Evolutionary conservation across 2,797 vertebrate genomes (phyloP).

Genomic region (Todus mexicanus): DNA sequence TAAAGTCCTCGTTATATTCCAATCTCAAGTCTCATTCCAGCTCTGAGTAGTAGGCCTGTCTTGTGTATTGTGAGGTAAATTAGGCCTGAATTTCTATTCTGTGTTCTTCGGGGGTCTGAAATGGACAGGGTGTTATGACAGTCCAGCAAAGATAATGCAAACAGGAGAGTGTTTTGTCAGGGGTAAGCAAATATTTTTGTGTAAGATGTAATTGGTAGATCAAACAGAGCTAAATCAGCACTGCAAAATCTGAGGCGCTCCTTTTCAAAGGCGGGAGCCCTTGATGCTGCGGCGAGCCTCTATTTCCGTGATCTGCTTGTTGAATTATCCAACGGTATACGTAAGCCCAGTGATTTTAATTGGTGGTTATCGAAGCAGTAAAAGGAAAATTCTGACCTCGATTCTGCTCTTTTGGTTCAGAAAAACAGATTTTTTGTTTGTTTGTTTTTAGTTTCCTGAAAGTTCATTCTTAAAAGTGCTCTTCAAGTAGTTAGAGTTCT

Average conservation of each 20-base stretch:
- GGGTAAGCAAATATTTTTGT: not conserved
- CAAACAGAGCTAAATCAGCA: not conserved
- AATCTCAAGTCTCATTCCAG: not conserved
- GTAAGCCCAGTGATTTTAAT: not conserved
- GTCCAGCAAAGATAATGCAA: not conserved
- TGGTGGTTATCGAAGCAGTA: not conserved
- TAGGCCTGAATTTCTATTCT: not conserved
- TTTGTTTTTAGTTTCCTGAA: not conserved
- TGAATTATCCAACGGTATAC: accelerated
- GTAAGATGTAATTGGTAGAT: not conserved
- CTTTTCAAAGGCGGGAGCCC: not conserved
- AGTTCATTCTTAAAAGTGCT: not conserved
- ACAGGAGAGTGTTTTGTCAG: not conserved
- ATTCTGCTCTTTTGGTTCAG: not conserved
- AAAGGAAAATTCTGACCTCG: not conserved
- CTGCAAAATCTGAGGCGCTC: not conserved
- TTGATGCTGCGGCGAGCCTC: not conserved
- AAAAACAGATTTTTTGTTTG: not conserved
- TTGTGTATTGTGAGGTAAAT: not conserved
- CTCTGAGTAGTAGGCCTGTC: not conserved
- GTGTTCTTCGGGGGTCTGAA: not conserved
- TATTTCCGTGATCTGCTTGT: not conserved
- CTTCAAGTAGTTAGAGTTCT: not conserved
- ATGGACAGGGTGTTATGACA: not conserved
- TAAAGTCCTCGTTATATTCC: not conserved